These are phyloP conservation scores for Protosalanx chinensis DNA, from an alignment of 2,797 vertebrate genomes.

Conservation along the genomic window DNA sequence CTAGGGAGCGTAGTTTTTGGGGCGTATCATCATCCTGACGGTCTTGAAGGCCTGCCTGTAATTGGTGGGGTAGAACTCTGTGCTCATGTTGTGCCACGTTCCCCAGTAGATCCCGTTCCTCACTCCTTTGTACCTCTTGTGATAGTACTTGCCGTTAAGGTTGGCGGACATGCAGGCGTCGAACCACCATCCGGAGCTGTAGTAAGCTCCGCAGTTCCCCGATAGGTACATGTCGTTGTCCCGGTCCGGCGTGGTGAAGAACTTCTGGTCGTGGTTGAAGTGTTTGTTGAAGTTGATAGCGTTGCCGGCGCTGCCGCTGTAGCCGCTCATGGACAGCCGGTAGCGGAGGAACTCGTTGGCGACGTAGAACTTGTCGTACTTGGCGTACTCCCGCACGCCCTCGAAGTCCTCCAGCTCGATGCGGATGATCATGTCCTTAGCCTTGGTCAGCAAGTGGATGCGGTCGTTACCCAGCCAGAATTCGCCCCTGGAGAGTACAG, in stretches of 20 bases:
- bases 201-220: constrained; percentile 91
- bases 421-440: constrained; percentile 87
- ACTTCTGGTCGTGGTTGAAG: constrained; percentile 93
- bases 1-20: constrained; percentile 84
- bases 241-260: constrained; percentile 89
- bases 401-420: constrained; percentile 93
- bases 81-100: constrained; percentile 85
- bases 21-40: constrained; percentile 94
- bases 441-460: constrained; percentile 90
- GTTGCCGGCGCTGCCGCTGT: constrained; percentile 89
- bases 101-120: constrained; percentile 97
- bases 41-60: constrained; percentile 87
- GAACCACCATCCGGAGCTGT: constrained; percentile 98
- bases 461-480: constrained; percentile 97
- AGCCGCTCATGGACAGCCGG: constrained; percentile 81
- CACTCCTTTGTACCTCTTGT: constrained; percentile 89
- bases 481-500: constrained; percentile 65
- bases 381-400: constrained; percentile 82
- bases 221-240: constrained; percentile 92
- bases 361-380: constrained; percentile 90
- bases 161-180: constrained; percentile 96
- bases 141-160: constrained; percentile 96
- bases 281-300: constrained; percentile 84
- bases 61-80: constrained; percentile 75
- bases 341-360: constrained; percentile 90